Percentiles rank a stretch among this genome's conserved stretches.
phyloP scores from a whole-genome alignment of 2,797 vertebrate genomes.

The Scarus forsteni region DNA sequence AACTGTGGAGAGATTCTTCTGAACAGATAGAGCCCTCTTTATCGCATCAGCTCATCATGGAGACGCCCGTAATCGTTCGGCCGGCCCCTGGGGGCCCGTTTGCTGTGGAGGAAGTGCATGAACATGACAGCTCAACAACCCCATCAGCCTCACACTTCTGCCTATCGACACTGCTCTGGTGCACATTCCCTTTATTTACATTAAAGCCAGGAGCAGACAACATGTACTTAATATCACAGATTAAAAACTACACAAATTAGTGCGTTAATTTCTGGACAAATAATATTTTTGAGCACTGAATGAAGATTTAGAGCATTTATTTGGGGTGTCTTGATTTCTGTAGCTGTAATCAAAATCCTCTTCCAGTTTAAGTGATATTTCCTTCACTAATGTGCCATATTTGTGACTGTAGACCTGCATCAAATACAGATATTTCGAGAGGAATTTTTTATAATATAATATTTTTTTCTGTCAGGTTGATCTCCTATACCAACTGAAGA shows the following conservation, averaged over 20 bases:
- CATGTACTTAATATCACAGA: neutral
- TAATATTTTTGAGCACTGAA: neutral
- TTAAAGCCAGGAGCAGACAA: neutral
- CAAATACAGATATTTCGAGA: no score
- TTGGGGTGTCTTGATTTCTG: neutral
- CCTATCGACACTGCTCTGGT: constrained; percentile 8
- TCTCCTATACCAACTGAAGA: neutral
- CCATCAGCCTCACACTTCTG: constrained; percentile 11
- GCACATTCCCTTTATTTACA: constrained; percentile 2
- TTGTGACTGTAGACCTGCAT: neutral
- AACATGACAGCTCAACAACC: constrained; percentile 42
- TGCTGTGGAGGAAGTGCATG: constrained; percentile 68
- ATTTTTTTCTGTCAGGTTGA: no score
- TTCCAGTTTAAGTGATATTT: neutral
- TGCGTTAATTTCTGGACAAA: neutral
- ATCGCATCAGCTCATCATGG: constrained; percentile 69
- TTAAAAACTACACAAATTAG: neutral
- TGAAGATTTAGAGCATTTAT: neutral
- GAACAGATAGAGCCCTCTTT: constrained; percentile 56
- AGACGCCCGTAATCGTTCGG: constrained; percentile 75
- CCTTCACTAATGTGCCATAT: neutral
- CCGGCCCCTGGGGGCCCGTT: constrained; percentile 48
- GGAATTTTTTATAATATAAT: no score
- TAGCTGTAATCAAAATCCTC: neutral
- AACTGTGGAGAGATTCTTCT: constrained; percentile 33